Percentiles rank a stretch among this genome's conserved stretches.
Conservation (phyloP, 2,113 vertebrate species). For the Blennius ocellaris region DNA sequence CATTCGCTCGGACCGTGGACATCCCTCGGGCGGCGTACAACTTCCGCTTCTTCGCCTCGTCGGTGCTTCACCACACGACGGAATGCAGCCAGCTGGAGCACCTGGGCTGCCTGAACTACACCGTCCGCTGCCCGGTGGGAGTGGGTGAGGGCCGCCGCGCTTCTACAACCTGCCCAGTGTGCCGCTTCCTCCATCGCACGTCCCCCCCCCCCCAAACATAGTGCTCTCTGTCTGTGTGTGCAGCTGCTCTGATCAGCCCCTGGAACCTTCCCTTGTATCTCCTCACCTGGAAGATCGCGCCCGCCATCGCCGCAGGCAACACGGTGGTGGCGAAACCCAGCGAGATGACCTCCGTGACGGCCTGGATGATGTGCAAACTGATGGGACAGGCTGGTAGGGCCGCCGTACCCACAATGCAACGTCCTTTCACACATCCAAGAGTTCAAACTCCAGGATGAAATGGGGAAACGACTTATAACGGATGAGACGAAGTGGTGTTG, state of each 20-base stretch:
- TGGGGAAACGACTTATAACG: too few relatives aligned
- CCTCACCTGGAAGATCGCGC: conserved; percentile 97
- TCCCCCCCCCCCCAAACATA: too few relatives aligned
- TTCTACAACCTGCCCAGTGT: not conserved
- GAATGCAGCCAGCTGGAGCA: conserved; percentile 91
- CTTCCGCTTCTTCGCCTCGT: conserved; percentile 95
- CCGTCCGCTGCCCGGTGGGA: conserved; percentile 88
- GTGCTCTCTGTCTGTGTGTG: conserved; percentile 39
- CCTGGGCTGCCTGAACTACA: conserved; percentile 91
- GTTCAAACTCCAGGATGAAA: too few relatives aligned
- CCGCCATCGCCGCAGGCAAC: conserved; percentile 92
- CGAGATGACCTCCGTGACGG: conserved; percentile 96
- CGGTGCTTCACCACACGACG: conserved; percentile 88
- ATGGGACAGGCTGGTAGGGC: conserved; percentile 90
- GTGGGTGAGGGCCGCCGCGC: conserved; percentile 85
- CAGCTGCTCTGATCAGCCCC: conserved; percentile 96
- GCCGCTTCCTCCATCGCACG: not conserved
- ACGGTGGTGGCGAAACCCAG: conserved; percentile 97
- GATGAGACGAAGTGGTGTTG: too few relatives aligned
- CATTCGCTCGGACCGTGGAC: conserved; percentile 89
- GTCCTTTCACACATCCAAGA: too few relatives aligned
- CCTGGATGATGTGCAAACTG: conserved; percentile 97
- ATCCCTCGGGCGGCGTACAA: conserved; percentile 91
- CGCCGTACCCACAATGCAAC: conserved; percentile 16
- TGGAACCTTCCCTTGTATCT: conserved; percentile 97